These are phyloP conservation scores for Campopleginae sp. DNA, from an alignment of 2,888 invertebrate species.

Conservation along the genomic window DNA sequence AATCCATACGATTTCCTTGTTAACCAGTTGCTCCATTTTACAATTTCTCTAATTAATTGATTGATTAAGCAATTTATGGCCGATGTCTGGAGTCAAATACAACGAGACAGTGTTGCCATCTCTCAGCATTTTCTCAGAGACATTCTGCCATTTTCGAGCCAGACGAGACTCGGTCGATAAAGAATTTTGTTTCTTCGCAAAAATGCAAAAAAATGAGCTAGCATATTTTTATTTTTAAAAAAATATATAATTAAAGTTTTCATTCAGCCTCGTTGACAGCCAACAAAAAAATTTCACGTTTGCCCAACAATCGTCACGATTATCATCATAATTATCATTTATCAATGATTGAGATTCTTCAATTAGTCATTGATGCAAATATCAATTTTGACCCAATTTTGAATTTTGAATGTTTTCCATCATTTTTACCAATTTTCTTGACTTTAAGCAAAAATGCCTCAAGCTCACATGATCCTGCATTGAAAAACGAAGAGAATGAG, in stretches of 20 bases:
- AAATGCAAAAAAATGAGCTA: neutral
- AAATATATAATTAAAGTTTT: neutral
- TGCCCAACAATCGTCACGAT: too few species aligned
- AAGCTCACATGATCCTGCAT: too few species aligned
- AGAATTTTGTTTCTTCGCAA: neutral
- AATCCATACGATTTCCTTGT: slow-evolving; percentile 1
- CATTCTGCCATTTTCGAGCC: neutral
- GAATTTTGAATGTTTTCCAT: too few species aligned
- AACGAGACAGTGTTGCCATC: slow-evolving; percentile 19
- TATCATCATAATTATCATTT: too few species aligned
- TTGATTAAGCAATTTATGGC: slow-evolving; percentile 12
- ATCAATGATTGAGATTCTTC: neutral
- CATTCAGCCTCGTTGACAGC: neutral
- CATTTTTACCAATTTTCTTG: too few species aligned
- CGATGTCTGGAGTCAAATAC: neutral
- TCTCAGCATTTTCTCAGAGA: neutral
- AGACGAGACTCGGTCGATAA: slow-evolving; percentile 35
- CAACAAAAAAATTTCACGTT: too few species aligned
- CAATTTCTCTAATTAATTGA: slow-evolving; percentile 17
- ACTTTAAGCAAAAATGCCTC: too few species aligned
- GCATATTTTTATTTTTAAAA: neutral
- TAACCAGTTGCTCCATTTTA: neutral
- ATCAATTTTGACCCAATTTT: neutral
- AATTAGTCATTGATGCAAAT: neutral
- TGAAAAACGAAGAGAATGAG: too few species aligned